phyloP scores from a whole-genome alignment of 2,113 vertebrate species.

The Dendropsophus ebraccatus region DNA sequence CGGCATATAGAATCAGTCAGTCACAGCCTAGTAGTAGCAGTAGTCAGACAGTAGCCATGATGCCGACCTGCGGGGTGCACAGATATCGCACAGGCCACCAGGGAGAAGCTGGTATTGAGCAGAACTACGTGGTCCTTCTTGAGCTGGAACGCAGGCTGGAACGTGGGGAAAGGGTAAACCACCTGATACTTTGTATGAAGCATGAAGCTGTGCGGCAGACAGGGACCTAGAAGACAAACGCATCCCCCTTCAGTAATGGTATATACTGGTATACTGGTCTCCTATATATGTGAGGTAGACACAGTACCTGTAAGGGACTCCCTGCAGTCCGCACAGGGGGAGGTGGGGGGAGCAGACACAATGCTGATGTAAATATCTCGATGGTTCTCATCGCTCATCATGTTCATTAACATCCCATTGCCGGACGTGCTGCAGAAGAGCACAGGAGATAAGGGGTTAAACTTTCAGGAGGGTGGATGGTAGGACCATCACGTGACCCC shows the following conservation, averaged over 20 bases:
- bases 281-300: not conserved
- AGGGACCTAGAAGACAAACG: conserved; percentile 67
- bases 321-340: conserved; percentile 79
- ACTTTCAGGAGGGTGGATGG: too few relatives aligned
- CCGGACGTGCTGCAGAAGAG: conserved; percentile 78
- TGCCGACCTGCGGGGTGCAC: conserved; percentile 79
- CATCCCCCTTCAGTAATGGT: too few relatives aligned
- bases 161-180: conserved; percentile 92
- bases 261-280: not conserved
- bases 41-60: fast-evolving
- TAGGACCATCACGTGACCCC: fast-evolving
- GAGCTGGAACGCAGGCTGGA: conserved; percentile 92
- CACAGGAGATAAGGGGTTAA: not conserved
- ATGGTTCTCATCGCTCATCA: conserved; percentile 94
- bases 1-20: not conserved
- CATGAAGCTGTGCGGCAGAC: conserved; percentile 87
- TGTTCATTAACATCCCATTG: conserved; percentile 85
- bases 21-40: not conserved
- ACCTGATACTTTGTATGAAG: conserved; percentile 92
- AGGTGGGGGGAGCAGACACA: conserved; percentile 80
- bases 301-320: conserved; percentile 63
- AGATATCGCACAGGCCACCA: conserved; percentile 89
- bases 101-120: conserved; percentile 91
- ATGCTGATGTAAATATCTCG: conserved; percentile 90
- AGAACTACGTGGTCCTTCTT: conserved; percentile 93